Evolutionary conservation across 2,797 vertebrate species (phyloP), one percentile per base, ranked within the genome.

Genomic region (Pangasius mekongensis): DNA sequence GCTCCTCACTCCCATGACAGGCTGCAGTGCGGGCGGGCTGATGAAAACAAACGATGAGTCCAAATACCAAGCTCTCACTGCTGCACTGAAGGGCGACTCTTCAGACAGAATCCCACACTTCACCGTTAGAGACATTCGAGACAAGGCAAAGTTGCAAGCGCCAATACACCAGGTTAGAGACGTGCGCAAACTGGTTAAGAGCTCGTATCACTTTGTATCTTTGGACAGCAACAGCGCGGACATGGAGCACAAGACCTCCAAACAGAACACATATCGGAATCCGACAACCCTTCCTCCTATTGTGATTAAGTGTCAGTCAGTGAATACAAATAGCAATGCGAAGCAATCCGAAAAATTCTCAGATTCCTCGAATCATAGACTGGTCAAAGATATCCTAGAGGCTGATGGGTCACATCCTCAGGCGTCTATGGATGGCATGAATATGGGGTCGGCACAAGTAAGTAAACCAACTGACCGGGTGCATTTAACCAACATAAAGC

Each of bases 141-240:
- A 99, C 69, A 98, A 97, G 91, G 94, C 95, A 20, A 97, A 97
- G 90, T 91, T 96, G 0, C 97, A 97, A 89, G 97, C 97, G 0
- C 97, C 97, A 2, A 97, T 99, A 47, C 97, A 99, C 91, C 98
- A 99, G 90, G 98, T 99, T 76, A 95, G 98, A 43, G 98, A 99
- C 83, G 98, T 99, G 90, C 95, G 98, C 33, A 99, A 99, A 86
- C 88, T 99, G 56, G 97, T 99, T 47, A 99, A 99, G 91, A 97
- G 97, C 64, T 97, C 96, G 0, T 98, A 98, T 93, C 95, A 96
- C 91, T 96, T 96, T 84, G 97, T 97, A 52, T 96, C 97, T 54
- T 93, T 96, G 54, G 98, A 99, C 90, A 95, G 95, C 89, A 96
- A 96, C 24, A 89, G 92, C 0, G 89, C 92, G 13, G 94, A 94